Evolutionary conservation across 2,113 vertebrate genomes (phyloP), one percentile per base, ranked within the genome.

Genomic region (Crypturellus undulatus): DNA sequence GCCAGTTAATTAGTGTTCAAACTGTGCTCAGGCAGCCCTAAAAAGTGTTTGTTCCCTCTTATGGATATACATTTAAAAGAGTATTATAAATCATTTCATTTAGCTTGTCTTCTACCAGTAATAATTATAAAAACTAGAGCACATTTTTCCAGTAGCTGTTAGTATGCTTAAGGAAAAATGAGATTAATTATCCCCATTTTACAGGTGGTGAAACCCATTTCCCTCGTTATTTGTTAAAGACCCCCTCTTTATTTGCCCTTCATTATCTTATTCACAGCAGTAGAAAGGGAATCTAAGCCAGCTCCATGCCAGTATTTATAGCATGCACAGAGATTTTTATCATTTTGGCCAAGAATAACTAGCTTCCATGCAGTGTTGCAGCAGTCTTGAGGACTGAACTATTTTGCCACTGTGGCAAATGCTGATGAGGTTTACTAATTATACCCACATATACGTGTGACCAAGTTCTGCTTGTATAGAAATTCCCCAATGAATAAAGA

Each of bases 171-270:
- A 81, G 60, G 56, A 96, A 92, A 93, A 94, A 77, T 90, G 92
- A 94, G 92, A 96, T 83, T 94, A 5, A 96, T 96, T 95, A 93
- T 90, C 42, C 90, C 65, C 28, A 84, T 93, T 94, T 96, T 93
- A 93, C 79, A 96, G 88, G 94, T 95, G 86, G 71, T 34, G 47
- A 91, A 93, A 47, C 51, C 68, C 85, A 94, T 95, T 95, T 95
- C 92, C 64, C 85, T 84, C 93, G 6, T 93, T 93, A 18, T 93
- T 92, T 1, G 0, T 85, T 96, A 93, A 86, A 88, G 93, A 88
- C 75, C 21, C 69, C 34, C 28, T 83, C 28, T 87, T 80, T 92
- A 42, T 95, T 90, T 83, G 64, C 82, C 93, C 90, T 90, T 95
- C 92, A 86, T 94, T 95, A 92, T 90, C 79, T 75, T 47, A 92